Base-by-base conservation (phyloP, 37 sponge, comb jelly and placozoan species). In the Chondrilla cf. caribensis region DNA sequence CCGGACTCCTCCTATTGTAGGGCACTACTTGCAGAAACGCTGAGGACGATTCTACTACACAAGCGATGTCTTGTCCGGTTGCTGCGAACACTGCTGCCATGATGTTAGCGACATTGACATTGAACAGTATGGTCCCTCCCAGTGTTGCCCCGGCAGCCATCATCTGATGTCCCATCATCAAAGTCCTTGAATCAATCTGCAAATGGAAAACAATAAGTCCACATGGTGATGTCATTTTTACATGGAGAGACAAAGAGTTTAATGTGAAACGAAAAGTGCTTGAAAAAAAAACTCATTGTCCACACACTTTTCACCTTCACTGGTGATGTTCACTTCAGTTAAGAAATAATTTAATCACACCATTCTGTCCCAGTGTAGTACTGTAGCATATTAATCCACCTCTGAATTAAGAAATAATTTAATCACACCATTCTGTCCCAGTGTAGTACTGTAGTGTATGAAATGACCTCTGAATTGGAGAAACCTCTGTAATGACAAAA, bases 21-120 rank as follows among this genome's bases (percentile, higher is more conserved):
- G 83, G 82, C 18, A 59, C 18, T 21, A 91, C 0, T 31, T 82
- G 62, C 0, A 91, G 55, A 21, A 83, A 79, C 15, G 42, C 83
- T 24, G 64, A 26, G 42, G 82, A 68, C 43, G 75, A 58, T 77
- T 93, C 93, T 0, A 39, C 81, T 11, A 84, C 33, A 39, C 78
- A 81, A 32, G 87, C 93, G 9, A 86, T 72, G 55, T 93, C 93
- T 70, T 93, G 93, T 31, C 93, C 93, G 70, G 93, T 93, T 36
- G 93, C 93, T 28, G 87, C 79, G 51, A 84, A 93, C 29, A 93
- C 79, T 9, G 88, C 89, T 42, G 89, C 85, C 0, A 92, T 4
- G 5, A 77, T 15, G 58, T 93, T 89, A 54, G 60, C 14, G 15
- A 81, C 70, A 57, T 89, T 89, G 47, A 81, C 66, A 22, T 47